Percentiles rank a stretch among this genome's conserved stretches.
Conservation (phyloP, 2,888 invertebrate species). For the Acronicta alni region DNA sequence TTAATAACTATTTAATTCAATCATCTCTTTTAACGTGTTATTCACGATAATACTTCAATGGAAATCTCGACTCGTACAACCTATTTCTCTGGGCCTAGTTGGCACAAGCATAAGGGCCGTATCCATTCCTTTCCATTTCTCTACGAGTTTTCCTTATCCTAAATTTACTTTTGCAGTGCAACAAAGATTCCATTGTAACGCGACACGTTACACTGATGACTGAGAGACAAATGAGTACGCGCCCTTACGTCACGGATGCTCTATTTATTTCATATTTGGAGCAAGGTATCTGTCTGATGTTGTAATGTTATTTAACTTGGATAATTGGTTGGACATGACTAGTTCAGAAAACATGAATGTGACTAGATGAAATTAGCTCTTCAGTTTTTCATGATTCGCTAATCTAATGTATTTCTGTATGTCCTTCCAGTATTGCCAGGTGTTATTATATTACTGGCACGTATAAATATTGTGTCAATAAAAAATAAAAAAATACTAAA, state of each 20-base stretch:
- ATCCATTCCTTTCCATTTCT: conserved; percentile 13
- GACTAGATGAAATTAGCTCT: not conserved
- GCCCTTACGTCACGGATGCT: conserved; percentile 44
- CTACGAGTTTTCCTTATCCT: conserved; percentile 52
- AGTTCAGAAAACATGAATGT: not conserved
- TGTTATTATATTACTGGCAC: no score
- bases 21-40: no score
- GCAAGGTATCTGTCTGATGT: conserved; percentile 39
- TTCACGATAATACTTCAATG: not conserved
- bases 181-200: conserved; percentile 52
- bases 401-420: not conserved
- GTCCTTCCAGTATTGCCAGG: no score
- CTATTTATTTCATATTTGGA: conserved; percentile 52
- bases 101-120: not conserved
- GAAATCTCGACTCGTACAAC: not conserved
- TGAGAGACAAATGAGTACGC: conserved; percentile 23
- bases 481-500: no score
- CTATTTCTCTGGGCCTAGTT: not conserved
- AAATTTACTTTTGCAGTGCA: conserved; percentile 41
- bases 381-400: not conserved
- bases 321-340: conserved; percentile 24
- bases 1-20: no score
- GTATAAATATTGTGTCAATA: no score
- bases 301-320: conserved; percentile 22
- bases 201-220: conserved; percentile 38